phyloP scores from a whole-genome alignment of 2,888 invertebrate genomes.

The Ptychoptera albimana region DNA sequence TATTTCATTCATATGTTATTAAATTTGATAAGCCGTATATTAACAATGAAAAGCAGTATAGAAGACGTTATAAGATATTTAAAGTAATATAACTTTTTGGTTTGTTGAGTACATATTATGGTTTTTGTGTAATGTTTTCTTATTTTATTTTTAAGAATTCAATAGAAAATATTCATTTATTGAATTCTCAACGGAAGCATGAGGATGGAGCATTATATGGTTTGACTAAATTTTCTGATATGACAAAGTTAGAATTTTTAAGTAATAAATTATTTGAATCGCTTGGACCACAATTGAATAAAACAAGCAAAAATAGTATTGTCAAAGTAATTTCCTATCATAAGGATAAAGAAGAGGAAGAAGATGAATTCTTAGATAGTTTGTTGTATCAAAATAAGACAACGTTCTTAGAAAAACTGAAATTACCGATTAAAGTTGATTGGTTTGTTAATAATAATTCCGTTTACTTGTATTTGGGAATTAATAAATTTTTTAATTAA shows the following conservation, averaged over 20 bases:
- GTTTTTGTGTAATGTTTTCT: background rate
- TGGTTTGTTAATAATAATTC: background rate
- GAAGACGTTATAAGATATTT: too few species aligned
- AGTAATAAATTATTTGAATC: background rate
- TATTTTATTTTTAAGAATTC: background rate
- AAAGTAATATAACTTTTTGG: too few species aligned
- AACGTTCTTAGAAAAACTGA: background rate
- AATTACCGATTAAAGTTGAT: background rate
- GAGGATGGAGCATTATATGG: background rate
- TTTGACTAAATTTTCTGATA: background rate
- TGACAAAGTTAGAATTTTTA: background rate
- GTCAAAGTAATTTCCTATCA: too few species aligned
- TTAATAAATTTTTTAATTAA: conserved; percentile 4
- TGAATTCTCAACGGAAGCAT: background rate
- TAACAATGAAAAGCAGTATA: too few species aligned
- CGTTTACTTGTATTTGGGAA: too few species aligned
- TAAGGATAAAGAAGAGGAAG: too few species aligned
- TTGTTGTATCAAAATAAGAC: background rate
- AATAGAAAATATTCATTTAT: background rate
- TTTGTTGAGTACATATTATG: background rate
- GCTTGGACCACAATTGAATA: too few species aligned
- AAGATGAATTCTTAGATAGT: background rate
- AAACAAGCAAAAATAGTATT: too few species aligned
- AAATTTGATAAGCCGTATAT: too few species aligned
- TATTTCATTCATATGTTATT: too few species aligned